phyloP scores from a whole-genome alignment of 2,113 vertebrate genomes.

The Stegostoma tigrinum region DNA sequence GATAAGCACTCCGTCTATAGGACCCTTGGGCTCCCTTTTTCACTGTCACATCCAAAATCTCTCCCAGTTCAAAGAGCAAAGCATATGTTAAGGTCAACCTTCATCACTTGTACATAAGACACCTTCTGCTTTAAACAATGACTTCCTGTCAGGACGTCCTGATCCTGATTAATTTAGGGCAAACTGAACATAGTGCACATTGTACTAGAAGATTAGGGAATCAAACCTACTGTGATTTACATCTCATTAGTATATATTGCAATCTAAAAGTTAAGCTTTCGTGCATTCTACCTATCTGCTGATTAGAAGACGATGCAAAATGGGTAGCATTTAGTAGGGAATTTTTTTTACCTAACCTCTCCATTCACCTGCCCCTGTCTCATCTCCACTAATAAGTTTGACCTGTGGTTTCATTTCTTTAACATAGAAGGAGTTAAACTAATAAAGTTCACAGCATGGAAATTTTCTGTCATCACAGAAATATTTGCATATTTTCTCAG shows the following conservation, averaged over 20 bases:
- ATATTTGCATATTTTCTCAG: conserved; percentile 32
- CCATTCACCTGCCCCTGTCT: background rate
- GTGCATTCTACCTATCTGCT: background rate
- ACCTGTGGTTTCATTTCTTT: background rate
- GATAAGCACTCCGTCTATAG: background rate
- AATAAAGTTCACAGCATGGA: background rate
- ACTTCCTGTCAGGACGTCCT: background rate
- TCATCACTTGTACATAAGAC: background rate
- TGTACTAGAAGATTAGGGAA: background rate
- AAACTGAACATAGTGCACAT: background rate
- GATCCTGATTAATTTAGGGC: background rate
- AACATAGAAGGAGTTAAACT: background rate
- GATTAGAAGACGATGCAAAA: no score
- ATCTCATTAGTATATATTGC: background rate
- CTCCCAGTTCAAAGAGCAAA: background rate
- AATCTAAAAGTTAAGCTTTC: background rate
- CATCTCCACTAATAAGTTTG: background rate
- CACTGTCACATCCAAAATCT: background rate
- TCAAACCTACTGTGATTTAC: background rate
- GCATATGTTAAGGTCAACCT: background rate
- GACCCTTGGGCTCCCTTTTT: background rate
- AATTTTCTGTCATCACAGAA: background rate
- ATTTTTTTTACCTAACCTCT: background rate
- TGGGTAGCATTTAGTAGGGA: background rate
- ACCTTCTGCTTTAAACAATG: background rate